Conservation (phyloP, 2,888 invertebrate species). For the Pachycephus smyrnensis region DNA sequence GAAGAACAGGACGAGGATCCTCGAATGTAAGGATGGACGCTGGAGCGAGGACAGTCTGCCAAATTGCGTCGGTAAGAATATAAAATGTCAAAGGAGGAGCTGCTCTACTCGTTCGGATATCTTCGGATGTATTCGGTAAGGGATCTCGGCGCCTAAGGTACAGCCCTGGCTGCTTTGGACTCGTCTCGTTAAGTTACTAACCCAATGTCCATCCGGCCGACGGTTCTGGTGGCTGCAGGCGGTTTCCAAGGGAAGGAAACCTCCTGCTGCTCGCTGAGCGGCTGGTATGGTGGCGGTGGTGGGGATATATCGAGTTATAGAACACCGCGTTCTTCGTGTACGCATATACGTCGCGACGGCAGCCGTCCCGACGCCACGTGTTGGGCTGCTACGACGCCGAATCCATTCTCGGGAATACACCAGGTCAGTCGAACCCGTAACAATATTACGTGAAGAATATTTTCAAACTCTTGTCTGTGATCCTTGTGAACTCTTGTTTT, state of each 20-base stretch:
- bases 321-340: constrained; percentile 13
- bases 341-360: constrained; percentile 37
- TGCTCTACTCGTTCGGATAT: background rate
- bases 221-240: background rate
- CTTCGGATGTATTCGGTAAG: background rate
- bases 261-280: background rate
- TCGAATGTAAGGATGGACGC: constrained; percentile 75
- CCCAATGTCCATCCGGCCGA: background rate
- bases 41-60: constrained; percentile 74
- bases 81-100: background rate
- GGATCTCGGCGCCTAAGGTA: background rate
- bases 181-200: background rate
- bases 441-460: background rate
- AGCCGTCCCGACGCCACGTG: constrained; percentile 52
- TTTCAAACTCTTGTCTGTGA: background rate
- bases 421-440: background rate
- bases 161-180: background rate
- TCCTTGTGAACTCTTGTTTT: background rate
- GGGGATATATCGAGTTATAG: constrained; percentile 29
- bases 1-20: constrained; percentile 71
- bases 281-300: constrained; percentile 12
- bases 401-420: background rate
- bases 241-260: background rate
- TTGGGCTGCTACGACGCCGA: constrained; percentile 5
- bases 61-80: constrained; percentile 74